Percentiles rank a stretch among this genome's conserved stretches.
Conservation (phyloP, 37 sponge, comb jelly and placozoan species). For the Beroe ovata region DNA sequence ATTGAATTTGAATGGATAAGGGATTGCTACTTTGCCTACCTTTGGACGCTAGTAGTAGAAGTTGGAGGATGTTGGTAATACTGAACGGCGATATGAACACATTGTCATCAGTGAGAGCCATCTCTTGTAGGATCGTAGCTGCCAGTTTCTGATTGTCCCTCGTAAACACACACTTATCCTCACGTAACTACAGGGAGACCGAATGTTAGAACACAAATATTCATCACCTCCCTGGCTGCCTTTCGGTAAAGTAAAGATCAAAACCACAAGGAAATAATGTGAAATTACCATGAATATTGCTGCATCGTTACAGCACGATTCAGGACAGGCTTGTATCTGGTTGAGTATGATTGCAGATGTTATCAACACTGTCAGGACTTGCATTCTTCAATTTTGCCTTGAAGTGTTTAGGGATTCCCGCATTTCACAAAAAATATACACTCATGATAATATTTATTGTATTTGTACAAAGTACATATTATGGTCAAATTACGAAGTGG, state of each 20-base stretch:
- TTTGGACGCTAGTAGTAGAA: slow-evolving; percentile 6
- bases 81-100: slow-evolving; percentile 43
- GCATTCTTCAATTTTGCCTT: no score
- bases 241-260: neutral
- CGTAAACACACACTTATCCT: slow-evolving; percentile 53
- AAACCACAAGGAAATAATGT: neutral
- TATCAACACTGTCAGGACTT: neutral
- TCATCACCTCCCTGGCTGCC: neutral
- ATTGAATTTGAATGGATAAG: no score
- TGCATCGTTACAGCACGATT: slow-evolving; percentile 9
- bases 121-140: neutral
- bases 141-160: neutral
- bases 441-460: no score
- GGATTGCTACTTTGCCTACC: no score
- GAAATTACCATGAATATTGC: neutral
- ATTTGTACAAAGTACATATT: no score
- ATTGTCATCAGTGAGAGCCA: slow-evolving; percentile 16
- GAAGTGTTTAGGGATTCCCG: no score
- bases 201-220: neutral
- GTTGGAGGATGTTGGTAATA: slow-evolving; percentile 29
- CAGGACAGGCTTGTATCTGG: neutral
- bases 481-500: no score
- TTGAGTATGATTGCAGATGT: neutral
- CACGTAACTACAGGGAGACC: neutral
- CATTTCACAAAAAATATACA: no score